Evolutionary conservation across 2,113 vertebrate species (phyloP), one percentile per base, ranked within the genome.

Genomic region (Oreocharis arfaki): DNA sequence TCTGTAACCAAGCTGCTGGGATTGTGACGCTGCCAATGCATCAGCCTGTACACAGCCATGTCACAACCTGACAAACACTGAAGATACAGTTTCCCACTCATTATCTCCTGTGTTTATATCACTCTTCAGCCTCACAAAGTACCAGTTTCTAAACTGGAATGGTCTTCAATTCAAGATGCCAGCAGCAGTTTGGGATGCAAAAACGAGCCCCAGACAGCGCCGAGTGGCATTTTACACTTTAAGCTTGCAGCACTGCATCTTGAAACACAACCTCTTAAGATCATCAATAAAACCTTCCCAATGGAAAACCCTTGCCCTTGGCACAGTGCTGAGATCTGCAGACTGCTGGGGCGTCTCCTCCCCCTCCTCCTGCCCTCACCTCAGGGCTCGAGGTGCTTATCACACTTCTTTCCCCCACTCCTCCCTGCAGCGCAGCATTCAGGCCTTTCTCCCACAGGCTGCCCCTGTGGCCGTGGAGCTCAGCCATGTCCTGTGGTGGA

Each of bases 401-500:
- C 39, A 46, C 32, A 7, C 23, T 20, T 41, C 22, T 16, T 27
- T 4, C 13, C 39, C 50, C 35, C 46, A 9, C 10, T 28, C 21
- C 21, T 89, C 37, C 30, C 16, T 6, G 16, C 32, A 17, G 9
- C 15, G 18, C 3, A 4, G 12, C 3, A 1, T 49, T 44, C 41
- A 47, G 20, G 24, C 21, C 42, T 24, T 57, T 35, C n/a, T n/a
- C 15, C 13, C 81, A 22, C 21, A 39, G 20, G 23, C 18, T 67
- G 7, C 63, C 12, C n/a, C 13, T 1, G 2, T 20, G 55, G 41
- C 44, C 39, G 37, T 0, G 0, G 27, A 21, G 23, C 53, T 26
- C 23, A 12, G 18, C 57, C 0, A 0, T 18, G 44, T 52, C 42
- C 61, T 30, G 47, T 0, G 2, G 17, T 7, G 10, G 6, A 6